Conservation (phyloP, 2,888 invertebrate genomes). For the Thymelicus sylvestris region DNA sequence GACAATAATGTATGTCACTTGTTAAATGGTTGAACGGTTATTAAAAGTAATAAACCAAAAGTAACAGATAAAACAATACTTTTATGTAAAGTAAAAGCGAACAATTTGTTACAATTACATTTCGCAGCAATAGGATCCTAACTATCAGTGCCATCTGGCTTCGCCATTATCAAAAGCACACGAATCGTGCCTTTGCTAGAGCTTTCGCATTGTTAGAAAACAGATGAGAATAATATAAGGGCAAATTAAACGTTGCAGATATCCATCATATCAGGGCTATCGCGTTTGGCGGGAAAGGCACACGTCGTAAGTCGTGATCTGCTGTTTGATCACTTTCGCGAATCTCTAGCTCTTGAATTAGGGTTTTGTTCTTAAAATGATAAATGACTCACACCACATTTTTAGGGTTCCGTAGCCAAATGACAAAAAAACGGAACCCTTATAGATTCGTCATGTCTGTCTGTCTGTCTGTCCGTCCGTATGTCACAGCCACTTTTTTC, state of each 20-base stretch:
- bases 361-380: constrained; percentile 8
- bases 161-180: constrained; percentile 33
- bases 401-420: no score
- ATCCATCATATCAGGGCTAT: constrained; percentile 57
- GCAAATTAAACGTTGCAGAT: constrained; percentile 53
- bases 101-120: constrained; percentile 31
- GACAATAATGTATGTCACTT: no score
- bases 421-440: no score
- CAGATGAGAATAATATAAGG: constrained; percentile 35
- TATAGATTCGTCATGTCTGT: no score
- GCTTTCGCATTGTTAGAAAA: constrained; percentile 38
- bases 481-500: no score
- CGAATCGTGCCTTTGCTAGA: constrained; percentile 35
- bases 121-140: constrained; percentile 22
- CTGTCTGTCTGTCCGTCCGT: no score
- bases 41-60: background rate
- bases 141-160: constrained; percentile 24
- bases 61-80: constrained; percentile 8
- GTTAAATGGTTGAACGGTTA: background rate
- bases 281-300: constrained; percentile 57
- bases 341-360: constrained; percentile 48
- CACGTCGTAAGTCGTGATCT: constrained; percentile 58
- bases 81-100: constrained; percentile 27
- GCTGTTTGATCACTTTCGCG: constrained; percentile 60
- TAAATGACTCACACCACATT: constrained; percentile 6